Evolutionary conservation across 2,797 vertebrate genomes (phyloP), one percentile per base, ranked within the genome.

Genomic region (Meda fulgida): DNA sequence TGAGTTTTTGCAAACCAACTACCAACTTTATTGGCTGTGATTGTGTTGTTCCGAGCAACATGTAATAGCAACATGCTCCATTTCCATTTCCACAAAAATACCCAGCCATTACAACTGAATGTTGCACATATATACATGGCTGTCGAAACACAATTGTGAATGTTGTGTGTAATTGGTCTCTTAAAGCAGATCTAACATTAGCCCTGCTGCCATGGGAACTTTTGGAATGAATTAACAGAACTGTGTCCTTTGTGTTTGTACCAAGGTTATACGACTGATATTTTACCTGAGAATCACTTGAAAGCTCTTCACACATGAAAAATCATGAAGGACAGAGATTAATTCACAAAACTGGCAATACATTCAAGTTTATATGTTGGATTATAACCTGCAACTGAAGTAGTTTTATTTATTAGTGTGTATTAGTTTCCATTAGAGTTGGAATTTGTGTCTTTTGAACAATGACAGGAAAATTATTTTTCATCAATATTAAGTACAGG

Each of bases 251-350:
- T 76, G 38, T 72, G 31, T 77, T 78, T 79, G 43, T 91, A 89
- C 90, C 90, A 81, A 93, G 93, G 92, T 92, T 88, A 92, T 88
- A 87, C 69, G 65, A 92, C 91, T 89, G 92, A 94, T 94, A 93
- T 95, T 94, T 95, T 94, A 93, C 92, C 94, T 94, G 95, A 94
- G 94, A 93, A 88, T 83, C 89, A 91, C 80, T 91, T 87, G 87
- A 92, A 90, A 89, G 91, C 91, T 89, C 88, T 89, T 92, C 90
- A 91, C 86, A 86, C 53, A 86, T 31, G 69, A 81, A 80, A 21
- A 90, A 88, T 91, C 89, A 84, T 84, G 89, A 87, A 91, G 90
- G 91, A 93, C 90, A 86, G 85, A 88, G 89, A 88, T 81, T 79
- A 81, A 80, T 67, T 80, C 53, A 85, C 43, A 71, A 67, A 67